Evolutionary conservation across 1,140 invertebrate species (phyloP).

Genomic region (Hycleus cichorii): DNA sequence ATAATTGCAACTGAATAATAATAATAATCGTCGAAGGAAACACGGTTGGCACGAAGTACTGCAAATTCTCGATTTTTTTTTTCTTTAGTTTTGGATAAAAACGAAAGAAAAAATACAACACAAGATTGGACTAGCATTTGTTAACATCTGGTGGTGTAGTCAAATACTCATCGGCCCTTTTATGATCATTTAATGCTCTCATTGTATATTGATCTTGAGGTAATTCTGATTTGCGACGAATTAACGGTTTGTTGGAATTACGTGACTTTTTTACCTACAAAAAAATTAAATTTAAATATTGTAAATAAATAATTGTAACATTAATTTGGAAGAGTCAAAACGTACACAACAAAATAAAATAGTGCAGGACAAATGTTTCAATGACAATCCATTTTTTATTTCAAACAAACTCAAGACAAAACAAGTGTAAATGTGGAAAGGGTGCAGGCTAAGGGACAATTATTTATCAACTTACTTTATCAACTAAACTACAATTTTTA

Average conservation of each 20-base stretch:
- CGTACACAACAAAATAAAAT: too few relatives aligned
- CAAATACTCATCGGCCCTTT: conserved; percentile 82
- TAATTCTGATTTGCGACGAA: conserved; percentile 90
- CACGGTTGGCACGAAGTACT: conserved; percentile 34
- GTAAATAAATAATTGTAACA: not conserved
- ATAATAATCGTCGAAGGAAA: too few relatives aligned
- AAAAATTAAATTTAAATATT: not conserved
- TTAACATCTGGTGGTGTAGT: conserved; percentile 75
- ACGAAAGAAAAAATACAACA: not conserved
- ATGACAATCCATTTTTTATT: not conserved
- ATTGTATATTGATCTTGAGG: conserved; percentile 86
- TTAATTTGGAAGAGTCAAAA: too few relatives aligned
- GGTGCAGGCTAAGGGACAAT: too few relatives aligned
- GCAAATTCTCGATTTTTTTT: not conserved
- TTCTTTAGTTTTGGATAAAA: too few relatives aligned
- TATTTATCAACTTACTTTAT: too few relatives aligned
- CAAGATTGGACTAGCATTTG: conserved; percentile 60
- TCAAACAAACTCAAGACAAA: not conserved
- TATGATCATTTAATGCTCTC: conserved; percentile 84
- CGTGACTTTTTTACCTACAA: conserved; percentile 40
- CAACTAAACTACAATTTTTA: too few relatives aligned
- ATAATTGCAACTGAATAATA: too few relatives aligned
- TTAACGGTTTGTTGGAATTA: conserved; percentile 76
- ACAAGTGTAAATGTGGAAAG: not conserved
- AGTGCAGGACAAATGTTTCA: conserved; percentile 5